Conservation (phyloP, 1,140 invertebrate species). For the Diorhabda elongata region DNA sequence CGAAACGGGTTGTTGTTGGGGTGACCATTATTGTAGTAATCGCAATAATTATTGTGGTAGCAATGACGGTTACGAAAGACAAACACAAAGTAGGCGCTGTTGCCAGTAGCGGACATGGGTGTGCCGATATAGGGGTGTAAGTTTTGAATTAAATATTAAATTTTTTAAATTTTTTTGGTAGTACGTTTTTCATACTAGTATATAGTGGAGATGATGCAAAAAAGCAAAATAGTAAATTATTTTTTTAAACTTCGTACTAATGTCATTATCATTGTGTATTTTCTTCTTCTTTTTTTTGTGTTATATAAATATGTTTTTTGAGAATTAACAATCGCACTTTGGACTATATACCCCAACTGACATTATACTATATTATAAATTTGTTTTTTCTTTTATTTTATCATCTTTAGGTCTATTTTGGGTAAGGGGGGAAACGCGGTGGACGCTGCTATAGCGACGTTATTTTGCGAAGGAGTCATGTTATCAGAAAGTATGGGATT, state of each 20-base stretch:
- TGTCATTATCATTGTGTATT: background rate
- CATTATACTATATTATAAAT: slow-evolving; percentile 1
- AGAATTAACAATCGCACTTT: no score
- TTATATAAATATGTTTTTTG: background rate
- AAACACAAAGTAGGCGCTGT: slow-evolving; percentile 32
- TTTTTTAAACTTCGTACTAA: background rate
- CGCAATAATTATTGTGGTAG: slow-evolving; percentile 10
- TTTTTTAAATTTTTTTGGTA: background rate
- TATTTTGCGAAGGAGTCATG: slow-evolving; percentile 79
- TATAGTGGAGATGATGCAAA: background rate
- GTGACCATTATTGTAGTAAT: slow-evolving; percentile 5
- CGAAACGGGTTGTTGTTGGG: background rate
- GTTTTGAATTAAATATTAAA: background rate
- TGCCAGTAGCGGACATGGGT: slow-evolving; percentile 44
- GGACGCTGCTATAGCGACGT: slow-evolving; percentile 74
- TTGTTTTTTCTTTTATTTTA: background rate
- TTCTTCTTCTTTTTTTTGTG: background rate
- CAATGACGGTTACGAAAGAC: slow-evolving; percentile 10
- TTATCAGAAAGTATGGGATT: slow-evolving; percentile 75
- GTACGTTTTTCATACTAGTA: background rate
- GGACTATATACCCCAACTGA: no score
- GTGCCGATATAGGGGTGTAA: slow-evolving; percentile 47
- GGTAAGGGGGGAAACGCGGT: slow-evolving; percentile 64
- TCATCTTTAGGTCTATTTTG: slow-evolving; percentile 28
- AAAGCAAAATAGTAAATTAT: background rate